A percentile compares a stretch with the other conserved stretches of the same genome.
phyloP scores from a whole-genome alignment of 2,797 vertebrate genomes.

The Neostethus bicornis region DNA sequence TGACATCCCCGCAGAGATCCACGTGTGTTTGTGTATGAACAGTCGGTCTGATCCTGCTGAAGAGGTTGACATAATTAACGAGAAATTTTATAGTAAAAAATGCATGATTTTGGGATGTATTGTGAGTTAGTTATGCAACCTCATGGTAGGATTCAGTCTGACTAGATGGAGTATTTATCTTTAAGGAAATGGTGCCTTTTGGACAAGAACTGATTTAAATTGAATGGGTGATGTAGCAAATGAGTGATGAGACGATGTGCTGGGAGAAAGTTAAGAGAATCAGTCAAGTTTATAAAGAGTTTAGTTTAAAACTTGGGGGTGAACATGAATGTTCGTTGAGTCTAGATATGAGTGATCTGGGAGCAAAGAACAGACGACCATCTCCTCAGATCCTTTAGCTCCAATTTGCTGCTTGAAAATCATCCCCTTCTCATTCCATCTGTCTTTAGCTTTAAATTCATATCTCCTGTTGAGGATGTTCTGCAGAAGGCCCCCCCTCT shows the following conservation, averaged over 20 bases:
- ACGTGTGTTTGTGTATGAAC: conserved; percentile 27
- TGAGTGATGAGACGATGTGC: conserved; percentile 6
- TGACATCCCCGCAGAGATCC: conserved; percentile 12
- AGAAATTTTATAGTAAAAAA: conserved; percentile 50
- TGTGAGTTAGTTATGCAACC: conserved; percentile 44
- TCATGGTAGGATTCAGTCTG: conserved; percentile 36
- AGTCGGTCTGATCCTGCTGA: conserved; percentile 35
- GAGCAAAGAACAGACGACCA: conserved; percentile 45
- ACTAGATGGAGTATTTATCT: conserved; percentile 22
- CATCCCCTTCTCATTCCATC: conserved; percentile 30
- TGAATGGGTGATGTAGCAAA: conserved; percentile 30
- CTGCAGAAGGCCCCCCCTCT: conserved; percentile 50
- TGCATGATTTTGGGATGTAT: conserved; percentile 62
- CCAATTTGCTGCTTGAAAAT: conserved; percentile 41
- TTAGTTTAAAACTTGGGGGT: conserved; percentile 2
- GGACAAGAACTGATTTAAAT: conserved; percentile 38
- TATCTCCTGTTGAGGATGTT: conserved; percentile 47
- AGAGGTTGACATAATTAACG: conserved; percentile 44
- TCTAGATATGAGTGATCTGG: conserved; percentile 5
- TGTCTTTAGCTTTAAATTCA: conserved; percentile 40
- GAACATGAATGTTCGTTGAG: conserved; percentile 15
- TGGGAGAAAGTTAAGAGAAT: conserved; percentile 3
- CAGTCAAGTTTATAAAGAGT: conserved; percentile 5
- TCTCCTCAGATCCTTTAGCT: conserved; percentile 38
- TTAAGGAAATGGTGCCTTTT: conserved; percentile 63